Evolutionary conservation across 2,113 vertebrate species (phyloP).

Genomic region (Pelobates fuscus): DNA sequence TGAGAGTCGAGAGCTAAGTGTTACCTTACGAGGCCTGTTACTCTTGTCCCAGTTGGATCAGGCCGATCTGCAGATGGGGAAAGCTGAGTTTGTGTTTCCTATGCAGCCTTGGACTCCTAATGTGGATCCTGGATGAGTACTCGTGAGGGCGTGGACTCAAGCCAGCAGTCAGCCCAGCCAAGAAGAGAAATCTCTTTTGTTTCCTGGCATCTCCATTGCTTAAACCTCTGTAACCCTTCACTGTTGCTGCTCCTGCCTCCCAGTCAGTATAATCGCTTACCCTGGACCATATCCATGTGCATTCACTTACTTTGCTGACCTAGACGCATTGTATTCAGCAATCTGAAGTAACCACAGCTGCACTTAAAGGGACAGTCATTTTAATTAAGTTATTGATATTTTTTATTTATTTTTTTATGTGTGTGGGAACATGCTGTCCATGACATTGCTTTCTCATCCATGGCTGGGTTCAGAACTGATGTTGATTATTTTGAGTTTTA

Average conservation of each 20-base stretch:
- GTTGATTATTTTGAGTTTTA: too few species aligned
- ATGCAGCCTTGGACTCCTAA: constrained; percentile 42
- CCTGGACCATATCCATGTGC: too few species aligned
- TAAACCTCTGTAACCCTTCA: constrained; percentile 47
- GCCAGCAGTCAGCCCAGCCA: constrained; percentile 56
- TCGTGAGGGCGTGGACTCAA: constrained; percentile 55
- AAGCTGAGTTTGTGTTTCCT: constrained; percentile 47
- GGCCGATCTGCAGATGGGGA: constrained; percentile 19
- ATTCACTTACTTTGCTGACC: too few species aligned
- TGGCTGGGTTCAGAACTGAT: too few species aligned
- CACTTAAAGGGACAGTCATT: too few species aligned
- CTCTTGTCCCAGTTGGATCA: constrained; percentile 43
- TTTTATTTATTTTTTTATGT: too few species aligned
- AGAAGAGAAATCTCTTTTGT: constrained; percentile 67
- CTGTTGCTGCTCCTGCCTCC: neutral
- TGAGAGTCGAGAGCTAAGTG: neutral
- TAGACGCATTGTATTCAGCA: too few species aligned
- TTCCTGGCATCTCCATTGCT: constrained; percentile 61
- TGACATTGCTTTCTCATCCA: too few species aligned
- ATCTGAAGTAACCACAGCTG: too few species aligned
- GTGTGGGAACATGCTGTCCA: too few species aligned
- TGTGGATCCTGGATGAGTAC: constrained; percentile 2
- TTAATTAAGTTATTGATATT: too few species aligned
- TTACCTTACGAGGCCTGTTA: constrained; percentile 12
- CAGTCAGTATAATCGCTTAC: too few species aligned